phyloP scores from a whole-genome alignment of 2,797 vertebrate genomes.

The Argentina silus region DNA sequence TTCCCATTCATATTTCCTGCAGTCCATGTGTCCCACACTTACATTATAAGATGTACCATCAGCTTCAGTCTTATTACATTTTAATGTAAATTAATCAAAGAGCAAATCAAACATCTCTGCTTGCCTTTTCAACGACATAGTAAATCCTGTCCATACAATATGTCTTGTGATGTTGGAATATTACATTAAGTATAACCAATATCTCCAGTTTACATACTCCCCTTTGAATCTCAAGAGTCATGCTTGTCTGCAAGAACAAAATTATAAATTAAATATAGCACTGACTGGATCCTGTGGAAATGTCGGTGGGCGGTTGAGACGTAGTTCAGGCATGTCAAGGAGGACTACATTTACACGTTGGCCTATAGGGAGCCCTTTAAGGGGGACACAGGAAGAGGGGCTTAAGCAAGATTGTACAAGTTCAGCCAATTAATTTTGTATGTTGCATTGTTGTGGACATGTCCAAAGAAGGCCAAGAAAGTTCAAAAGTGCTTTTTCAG shows the following conservation, averaged over 20 bases:
- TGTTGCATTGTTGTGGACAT: conserved; percentile 30
- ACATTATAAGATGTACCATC: not conserved
- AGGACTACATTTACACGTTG: conserved; percentile 38
- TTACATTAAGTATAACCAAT: too few species aligned
- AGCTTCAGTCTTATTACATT: not conserved
- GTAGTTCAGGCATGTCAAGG: conserved; percentile 36
- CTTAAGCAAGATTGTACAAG: conserved; percentile 16
- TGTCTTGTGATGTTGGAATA: too few species aligned
- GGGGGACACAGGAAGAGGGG: conserved; percentile 18
- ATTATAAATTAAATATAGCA: conserved; percentile 45
- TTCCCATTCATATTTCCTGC: not conserved
- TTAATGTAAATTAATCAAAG: not conserved
- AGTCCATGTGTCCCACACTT: not conserved
- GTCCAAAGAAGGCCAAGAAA: conserved; percentile 30
- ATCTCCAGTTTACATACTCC: not conserved
- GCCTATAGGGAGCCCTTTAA: conserved; percentile 43
- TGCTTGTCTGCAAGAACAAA: not conserved
- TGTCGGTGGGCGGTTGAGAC: conserved; percentile 43
- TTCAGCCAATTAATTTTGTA: conserved; percentile 38
- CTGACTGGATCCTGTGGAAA: conserved; percentile 44
- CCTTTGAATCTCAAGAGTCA: not conserved
- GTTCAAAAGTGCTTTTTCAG: conserved; percentile 25
- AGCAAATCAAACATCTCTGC: not conserved
- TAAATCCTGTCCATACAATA: too few species aligned
- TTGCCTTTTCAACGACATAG: not conserved